phyloP scores from a whole-genome alignment of 2,797 vertebrate species.

The Neosilurus mollespiculum region DNA sequence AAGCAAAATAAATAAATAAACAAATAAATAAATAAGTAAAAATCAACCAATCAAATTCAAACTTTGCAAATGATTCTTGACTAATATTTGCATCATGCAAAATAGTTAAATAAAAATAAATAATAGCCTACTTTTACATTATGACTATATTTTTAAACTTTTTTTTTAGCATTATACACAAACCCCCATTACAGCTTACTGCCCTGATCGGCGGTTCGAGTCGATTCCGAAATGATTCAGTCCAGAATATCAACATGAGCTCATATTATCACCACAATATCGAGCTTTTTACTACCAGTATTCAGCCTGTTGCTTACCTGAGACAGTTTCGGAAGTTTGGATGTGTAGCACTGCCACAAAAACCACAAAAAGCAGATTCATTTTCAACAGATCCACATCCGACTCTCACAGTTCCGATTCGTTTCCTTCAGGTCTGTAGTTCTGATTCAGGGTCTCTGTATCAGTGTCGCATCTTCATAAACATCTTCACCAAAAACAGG shows the following conservation, averaged over 20 bases:
- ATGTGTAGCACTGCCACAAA: constrained; percentile 35
- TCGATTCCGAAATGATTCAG: background rate
- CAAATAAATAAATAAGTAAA: background rate
- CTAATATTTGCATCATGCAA: background rate
- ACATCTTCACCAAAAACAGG: background rate
- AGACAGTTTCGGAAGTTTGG: constrained; percentile 38
- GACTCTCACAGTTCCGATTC: background rate
- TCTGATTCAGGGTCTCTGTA: background rate
- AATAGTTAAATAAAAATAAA: background rate
- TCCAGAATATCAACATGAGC: background rate
- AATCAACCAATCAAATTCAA: background rate
- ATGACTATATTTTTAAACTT: background rate
- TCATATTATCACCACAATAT: too few species aligned
- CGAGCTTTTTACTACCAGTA: background rate
- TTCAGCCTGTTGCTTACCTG: constrained; percentile 60
- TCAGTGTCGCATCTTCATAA: background rate
- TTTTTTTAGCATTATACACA: too few species aligned
- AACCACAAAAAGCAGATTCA: constrained; percentile 33
- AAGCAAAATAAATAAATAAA: background rate
- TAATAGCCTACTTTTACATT: background rate
- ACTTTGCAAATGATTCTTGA: constrained; percentile 6
- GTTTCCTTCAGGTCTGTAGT: background rate
- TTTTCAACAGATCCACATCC: constrained; percentile 47
- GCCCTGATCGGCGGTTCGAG: background rate
- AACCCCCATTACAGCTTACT: too few species aligned